Percentiles rank a stretch among this genome's conserved stretches.
These are phyloP conservation scores for Diplazon laetatorius DNA, from an alignment of 2,888 invertebrate species.

Conservation along the genomic window DNA sequence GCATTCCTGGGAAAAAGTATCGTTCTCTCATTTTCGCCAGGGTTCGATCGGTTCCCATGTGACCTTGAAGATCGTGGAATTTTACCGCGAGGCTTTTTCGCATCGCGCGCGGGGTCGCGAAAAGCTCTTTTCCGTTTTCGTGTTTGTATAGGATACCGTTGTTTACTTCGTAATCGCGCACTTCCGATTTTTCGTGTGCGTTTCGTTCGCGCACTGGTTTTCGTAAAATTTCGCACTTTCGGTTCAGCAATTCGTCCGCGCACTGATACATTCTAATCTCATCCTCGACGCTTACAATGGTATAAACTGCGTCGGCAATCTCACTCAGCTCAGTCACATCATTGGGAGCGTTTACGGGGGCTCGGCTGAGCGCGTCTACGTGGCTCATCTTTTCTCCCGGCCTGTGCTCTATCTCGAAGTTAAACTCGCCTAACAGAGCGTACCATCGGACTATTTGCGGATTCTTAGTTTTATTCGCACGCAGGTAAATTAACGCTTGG, in stretches of 20 bases:
- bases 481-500: no score
- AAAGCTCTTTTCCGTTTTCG: conserved; percentile 31
- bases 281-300: conserved; percentile 37
- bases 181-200: conserved; percentile 16
- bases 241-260: neutral
- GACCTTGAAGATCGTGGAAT: conserved; percentile 10
- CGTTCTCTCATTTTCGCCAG: no score
- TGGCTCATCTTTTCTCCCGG: no score
- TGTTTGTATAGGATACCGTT: conserved; percentile 24
- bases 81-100: conserved; percentile 51
- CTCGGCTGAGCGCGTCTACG: no score
- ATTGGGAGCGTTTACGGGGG: conserved; percentile 38
- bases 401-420: no score
- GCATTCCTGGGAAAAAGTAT: no score
- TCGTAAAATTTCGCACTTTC: conserved; percentile 15
- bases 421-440: no score
- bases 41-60: no score
- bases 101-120: conserved; percentile 38
- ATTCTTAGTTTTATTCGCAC: no score
- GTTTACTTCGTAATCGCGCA: conserved; percentile 15
- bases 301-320: conserved; percentile 36
- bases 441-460: no score
- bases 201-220: conserved; percentile 14
- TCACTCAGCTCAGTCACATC: conserved; percentile 10
- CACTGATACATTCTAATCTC: conserved; percentile 28